Percentiles rank a stretch among this genome's conserved stretches.
These are phyloP conservation scores for Cranoglanis bouderius DNA, from an alignment of 2,113 vertebrate genomes.

Conservation along the genomic window DNA sequence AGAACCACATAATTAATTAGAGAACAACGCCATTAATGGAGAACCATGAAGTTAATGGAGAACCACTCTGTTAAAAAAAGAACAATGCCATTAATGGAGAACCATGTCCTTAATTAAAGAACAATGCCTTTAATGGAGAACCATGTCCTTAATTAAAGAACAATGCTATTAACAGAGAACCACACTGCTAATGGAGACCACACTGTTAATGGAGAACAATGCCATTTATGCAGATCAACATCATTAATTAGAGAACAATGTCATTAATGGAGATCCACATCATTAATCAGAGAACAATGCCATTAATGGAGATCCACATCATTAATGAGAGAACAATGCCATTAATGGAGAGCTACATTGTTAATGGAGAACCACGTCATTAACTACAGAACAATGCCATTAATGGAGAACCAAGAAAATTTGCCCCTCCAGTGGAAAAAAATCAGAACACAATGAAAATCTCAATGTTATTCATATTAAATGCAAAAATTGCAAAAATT, in stretches of 20 bases:
- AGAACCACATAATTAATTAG: not conserved
- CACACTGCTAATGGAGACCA: not conserved
- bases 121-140: not conserved
- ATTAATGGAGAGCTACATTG: not conserved
- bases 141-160: not conserved
- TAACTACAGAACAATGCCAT: not conserved
- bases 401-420: not conserved
- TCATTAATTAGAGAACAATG: not conserved
- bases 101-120: not conserved
- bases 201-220: not conserved
- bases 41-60: not conserved
- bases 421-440: not conserved
- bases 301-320: not conserved
- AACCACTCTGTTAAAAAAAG: not conserved
- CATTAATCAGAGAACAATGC: too few species aligned
- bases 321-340: not conserved
- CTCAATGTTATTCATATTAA: not conserved
- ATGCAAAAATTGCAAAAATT: not conserved
- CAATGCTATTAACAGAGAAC: not conserved
- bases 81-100: not conserved
- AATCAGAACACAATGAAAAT: not conserved
- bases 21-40: not conserved
- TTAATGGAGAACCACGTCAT: not conserved
- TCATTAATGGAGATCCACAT: not conserved
- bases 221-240: too few species aligned